Conservation (phyloP, 2,113 vertebrate species). For the Verasper variegatus region DNA sequence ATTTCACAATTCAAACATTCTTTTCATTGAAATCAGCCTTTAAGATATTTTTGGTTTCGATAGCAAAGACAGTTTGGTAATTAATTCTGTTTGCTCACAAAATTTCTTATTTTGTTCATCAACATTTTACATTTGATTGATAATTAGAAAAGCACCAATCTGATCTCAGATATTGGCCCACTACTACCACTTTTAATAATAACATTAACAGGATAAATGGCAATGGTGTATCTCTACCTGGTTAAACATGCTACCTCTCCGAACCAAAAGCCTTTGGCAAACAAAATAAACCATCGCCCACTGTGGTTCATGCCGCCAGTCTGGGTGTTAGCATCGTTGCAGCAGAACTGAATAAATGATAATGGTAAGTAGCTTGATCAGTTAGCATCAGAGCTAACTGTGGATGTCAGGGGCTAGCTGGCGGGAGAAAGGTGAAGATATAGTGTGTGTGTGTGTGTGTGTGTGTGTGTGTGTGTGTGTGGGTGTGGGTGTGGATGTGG, state of each 20-base stretch:
- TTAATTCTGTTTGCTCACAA: too few relatives aligned
- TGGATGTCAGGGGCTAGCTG: conserved; percentile 65
- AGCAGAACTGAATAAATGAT: conserved; percentile 62
- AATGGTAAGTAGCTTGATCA: conserved; percentile 73
- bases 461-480: not conserved
- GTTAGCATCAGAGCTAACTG: conserved; percentile 68
- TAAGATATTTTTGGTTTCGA: not conserved
- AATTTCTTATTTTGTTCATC: too few relatives aligned
- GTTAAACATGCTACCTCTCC: not conserved
- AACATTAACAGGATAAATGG: too few relatives aligned
- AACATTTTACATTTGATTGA: too few relatives aligned
- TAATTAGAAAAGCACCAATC: too few relatives aligned
- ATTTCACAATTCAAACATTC: not conserved
- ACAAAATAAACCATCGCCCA: conserved; percentile 1
- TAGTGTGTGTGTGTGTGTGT: conserved; percentile 40
- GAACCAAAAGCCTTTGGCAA: not conserved
- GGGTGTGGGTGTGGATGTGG: not conserved
- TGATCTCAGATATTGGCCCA: too few relatives aligned
- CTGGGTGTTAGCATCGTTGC: conserved; percentile 25
- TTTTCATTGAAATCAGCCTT: not conserved
- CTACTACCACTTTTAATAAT: too few relatives aligned
- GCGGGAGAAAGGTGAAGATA: conserved; percentile 70
- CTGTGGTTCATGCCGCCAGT: conserved; percentile 18
- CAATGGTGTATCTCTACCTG: not conserved
- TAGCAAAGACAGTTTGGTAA: not conserved